Evolutionary conservation across 2,888 invertebrate genomes (phyloP), one percentile per base, ranked within the genome.

Genomic region (Allophyes oxyacanthae): DNA sequence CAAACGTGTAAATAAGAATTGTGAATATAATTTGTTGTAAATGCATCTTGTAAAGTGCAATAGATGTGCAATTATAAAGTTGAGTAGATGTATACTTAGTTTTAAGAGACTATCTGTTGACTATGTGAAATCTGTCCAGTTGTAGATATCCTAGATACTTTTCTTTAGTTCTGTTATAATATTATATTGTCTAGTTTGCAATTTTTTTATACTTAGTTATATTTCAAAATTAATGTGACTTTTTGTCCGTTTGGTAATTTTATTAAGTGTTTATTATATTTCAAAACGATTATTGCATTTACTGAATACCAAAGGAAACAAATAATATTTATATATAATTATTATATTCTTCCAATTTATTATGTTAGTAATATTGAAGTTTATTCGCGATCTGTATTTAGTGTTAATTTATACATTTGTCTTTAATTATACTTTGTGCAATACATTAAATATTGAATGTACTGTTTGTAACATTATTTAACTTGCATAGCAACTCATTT

Each of bases 11-110:
- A 87, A 89, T 92, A 91, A 78, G 81, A 82, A 78, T 54, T 92
- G 92, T 93, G 89, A 91, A 93, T 92, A 67, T 87, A 90, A 83
- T 83, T 91, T 91, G 91, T 93, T 94, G 92, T 94, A 93, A 91
- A 91, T 91, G 91, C 90, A 89, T 90, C 90, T 91, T 92, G 90
- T 92, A 91, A 92, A 92, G 92, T 91, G 92, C 91, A 91, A 90
- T 92, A 92, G 92, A 89, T 86, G 92, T 92, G 92, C 90, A 91
- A 91, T 91, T 90, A 90, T 86, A 80, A 86, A 87, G 92, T 92
- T 92, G 90, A 90, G 90, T 94, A 94, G 92, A 86, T 91, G 84
- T 91, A 92, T 90, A 92, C 84, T 84, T 88, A 88, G 82, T 55
- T 65, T 11, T 85, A 89, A 86, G 84, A 78, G 64, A 76, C 72